These are phyloP conservation scores for Catamblyrhynchus diadema DNA, from an alignment of 2,797 vertebrate genomes.

Conservation along the genomic window DNA sequence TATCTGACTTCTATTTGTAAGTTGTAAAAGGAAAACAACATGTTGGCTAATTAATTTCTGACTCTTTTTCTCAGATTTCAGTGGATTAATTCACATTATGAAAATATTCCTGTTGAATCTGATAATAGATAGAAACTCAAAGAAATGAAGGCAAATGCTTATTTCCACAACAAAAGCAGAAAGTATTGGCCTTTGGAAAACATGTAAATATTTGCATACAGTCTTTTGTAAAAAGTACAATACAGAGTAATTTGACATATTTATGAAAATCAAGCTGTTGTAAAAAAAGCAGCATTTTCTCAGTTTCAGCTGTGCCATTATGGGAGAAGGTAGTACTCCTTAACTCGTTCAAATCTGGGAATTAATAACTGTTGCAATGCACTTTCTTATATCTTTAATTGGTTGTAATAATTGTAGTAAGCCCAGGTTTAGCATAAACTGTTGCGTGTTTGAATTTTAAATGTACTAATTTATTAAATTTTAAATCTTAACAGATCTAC, in stretches of 20 bases:
- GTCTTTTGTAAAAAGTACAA: background rate
- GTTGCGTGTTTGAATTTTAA: background rate
- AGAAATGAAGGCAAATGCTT: background rate
- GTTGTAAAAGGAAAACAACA: background rate
- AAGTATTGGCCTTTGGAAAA: background rate
- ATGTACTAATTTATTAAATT: background rate
- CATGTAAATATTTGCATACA: conserved; percentile 25
- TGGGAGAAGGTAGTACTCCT: background rate
- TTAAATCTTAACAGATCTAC: background rate
- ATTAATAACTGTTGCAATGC: background rate
- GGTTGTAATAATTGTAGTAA: background rate
- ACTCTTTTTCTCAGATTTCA: conserved; percentile 29
- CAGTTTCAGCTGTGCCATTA: background rate
- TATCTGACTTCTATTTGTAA: background rate
- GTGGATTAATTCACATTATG: background rate
- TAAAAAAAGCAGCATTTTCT: background rate
- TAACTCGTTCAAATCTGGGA: background rate
- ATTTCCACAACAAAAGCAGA: conserved; percentile 22
- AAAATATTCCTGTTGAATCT: background rate
- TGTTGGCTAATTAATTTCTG: background rate
- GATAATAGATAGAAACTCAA: conserved; percentile 2
- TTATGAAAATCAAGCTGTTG: background rate
- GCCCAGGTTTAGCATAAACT: background rate
- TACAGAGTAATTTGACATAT: background rate
- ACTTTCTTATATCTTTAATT: background rate